Evolutionary conservation across 2,888 invertebrate species (phyloP).

Genomic region (Orchesellides sinensis): DNA sequence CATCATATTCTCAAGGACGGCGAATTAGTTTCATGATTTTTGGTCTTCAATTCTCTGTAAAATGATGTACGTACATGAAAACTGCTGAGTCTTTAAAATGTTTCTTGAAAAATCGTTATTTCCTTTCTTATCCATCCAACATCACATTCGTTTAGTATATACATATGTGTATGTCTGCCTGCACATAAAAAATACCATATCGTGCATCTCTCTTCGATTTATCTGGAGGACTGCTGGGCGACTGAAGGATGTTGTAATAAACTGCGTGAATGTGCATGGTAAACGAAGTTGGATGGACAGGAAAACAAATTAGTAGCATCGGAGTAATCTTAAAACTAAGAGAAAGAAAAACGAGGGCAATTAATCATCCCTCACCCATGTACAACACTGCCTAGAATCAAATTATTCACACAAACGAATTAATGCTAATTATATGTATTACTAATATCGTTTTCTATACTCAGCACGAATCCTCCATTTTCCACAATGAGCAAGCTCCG

Average conservation of each 20-base stretch:
- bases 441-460: conserved; percentile 48
- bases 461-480: conserved; percentile 2
- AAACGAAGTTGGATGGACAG: conserved; percentile 37
- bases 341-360: conserved; percentile 68
- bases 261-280: not conserved
- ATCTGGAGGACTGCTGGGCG: conserved; percentile 30
- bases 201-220: conserved; percentile 10
- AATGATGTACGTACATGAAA: not conserved
- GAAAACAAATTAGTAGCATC: conserved; percentile 68
- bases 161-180: not conserved
- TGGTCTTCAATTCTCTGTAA: not conserved
- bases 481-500: not conserved
- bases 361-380: conserved; percentile 71
- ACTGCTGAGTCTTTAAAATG: conserved; percentile 3
- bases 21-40: conserved; percentile 67
- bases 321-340: conserved; percentile 53
- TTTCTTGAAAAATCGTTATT: conserved; percentile 42
- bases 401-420: conserved; percentile 75
- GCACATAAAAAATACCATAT: not conserved
- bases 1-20: conserved; percentile 72
- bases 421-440: conserved; percentile 74
- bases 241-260: conserved; percentile 2
- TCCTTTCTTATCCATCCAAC: not conserved
- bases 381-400: conserved; percentile 61
- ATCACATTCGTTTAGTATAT: not conserved